These are phyloP conservation scores for Cryptus viduatorius DNA, from an alignment of 2,888 invertebrate genomes.

Conservation along the genomic window DNA sequence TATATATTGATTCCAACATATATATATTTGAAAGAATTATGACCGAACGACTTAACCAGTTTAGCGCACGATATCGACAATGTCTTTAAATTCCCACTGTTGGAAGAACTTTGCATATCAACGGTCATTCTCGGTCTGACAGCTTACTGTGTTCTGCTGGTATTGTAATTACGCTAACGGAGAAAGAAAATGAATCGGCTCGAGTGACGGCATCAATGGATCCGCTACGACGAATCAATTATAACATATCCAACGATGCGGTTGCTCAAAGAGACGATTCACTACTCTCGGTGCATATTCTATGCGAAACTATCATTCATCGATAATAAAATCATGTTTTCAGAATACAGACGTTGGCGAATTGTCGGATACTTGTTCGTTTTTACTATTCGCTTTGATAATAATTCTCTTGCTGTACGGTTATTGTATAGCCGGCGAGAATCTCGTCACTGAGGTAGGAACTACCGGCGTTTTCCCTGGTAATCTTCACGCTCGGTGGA, in stretches of 20 bases:
- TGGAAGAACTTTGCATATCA: constrained; percentile 59
- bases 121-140: constrained; percentile 57
- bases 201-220: no score
- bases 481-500: background rate
- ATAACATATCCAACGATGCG: background rate
- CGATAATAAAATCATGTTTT: background rate
- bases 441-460: constrained; percentile 59
- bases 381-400: constrained; percentile 42
- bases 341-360: constrained; percentile 51
- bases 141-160: constrained; percentile 58
- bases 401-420: constrained; percentile 60
- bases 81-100: constrained; percentile 50
- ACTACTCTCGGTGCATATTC: no score
- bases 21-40: background rate
- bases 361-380: constrained; percentile 43
- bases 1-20: background rate
- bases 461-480: background rate
- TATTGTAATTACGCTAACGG: constrained; percentile 13
- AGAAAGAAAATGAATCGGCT: background rate
- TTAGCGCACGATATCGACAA: constrained; percentile 51
- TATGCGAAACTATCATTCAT: background rate
- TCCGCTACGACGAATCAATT: background rate
- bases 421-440: constrained; percentile 65
- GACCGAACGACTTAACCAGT: constrained; percentile 13
- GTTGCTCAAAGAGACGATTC: no score